phyloP scores from a whole-genome alignment of 2,113 vertebrate species.

The Sceloporus undulatus region DNA sequence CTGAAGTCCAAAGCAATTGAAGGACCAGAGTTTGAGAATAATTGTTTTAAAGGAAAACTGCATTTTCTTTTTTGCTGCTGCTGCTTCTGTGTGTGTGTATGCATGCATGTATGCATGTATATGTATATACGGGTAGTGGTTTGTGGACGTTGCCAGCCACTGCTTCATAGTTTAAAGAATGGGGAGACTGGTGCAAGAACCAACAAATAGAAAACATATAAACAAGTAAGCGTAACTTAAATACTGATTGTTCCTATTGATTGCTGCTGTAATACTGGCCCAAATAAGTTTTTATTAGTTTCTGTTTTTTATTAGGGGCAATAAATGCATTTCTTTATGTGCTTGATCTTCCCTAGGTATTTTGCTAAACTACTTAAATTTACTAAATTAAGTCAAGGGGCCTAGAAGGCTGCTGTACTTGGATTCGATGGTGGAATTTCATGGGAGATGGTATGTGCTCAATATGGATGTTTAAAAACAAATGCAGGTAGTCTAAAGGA shows the following conservation, averaged over 20 bases:
- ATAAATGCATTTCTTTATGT: not conserved
- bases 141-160: too few relatives aligned
- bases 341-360: slow-evolving; percentile 7
- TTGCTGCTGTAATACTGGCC: not conserved
- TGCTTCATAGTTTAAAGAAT: not conserved
- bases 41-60: too few relatives aligned
- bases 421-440: not conserved
- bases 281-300: not conserved
- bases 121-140: not conserved
- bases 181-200: not conserved
- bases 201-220: not conserved
- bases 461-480: slow-evolving; percentile 13
- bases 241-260: not conserved
- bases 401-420: not conserved
- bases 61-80: too few relatives aligned
- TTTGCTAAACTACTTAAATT: not conserved
- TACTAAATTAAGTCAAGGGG: not conserved
- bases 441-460: not conserved
- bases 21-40: too few relatives aligned
- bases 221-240: accelerated
- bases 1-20: too few relatives aligned
- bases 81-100: too few relatives aligned
- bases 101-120: not conserved
- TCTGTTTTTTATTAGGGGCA: not conserved
- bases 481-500: slow-evolving; percentile 13